Percentiles rank a stretch among this genome's conserved stretches.
phyloP scores from a whole-genome alignment of 2,888 invertebrate genomes.

The Athetis lepigone region DNA sequence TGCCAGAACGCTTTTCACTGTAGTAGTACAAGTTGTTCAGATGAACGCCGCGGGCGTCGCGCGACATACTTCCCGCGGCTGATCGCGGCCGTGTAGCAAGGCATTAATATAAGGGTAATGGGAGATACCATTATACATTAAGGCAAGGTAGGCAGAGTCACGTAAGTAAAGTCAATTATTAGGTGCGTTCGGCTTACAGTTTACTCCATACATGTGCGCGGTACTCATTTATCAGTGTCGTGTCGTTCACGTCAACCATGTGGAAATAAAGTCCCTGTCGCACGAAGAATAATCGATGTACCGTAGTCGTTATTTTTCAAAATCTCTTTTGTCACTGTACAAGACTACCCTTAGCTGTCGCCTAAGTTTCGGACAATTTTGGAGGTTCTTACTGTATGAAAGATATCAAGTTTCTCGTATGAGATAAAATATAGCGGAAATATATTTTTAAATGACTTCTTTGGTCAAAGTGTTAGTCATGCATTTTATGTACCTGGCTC shows the following conservation, averaged over 20 bases:
- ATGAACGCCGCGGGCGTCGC: slow-evolving; percentile 16
- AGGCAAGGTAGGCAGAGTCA: slow-evolving; percentile 41
- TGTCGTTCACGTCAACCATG: slow-evolving; percentile 51
- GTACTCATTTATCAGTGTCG: slow-evolving; percentile 65
- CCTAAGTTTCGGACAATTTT: not conserved
- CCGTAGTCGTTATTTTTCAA: slow-evolving; percentile 17
- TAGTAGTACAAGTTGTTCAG: slow-evolving; percentile 26
- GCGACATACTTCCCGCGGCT: slow-evolving; percentile 18
- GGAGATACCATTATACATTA: slow-evolving; percentile 14
- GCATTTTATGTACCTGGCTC: not conserved
- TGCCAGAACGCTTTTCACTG: slow-evolving; percentile 36
- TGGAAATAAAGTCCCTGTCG: slow-evolving; percentile 56
- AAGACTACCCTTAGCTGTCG: not conserved
- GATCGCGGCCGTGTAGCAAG: slow-evolving; percentile 26
- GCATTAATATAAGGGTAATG: slow-evolving; percentile 24
- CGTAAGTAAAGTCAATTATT: slow-evolving; percentile 66
- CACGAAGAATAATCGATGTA: slow-evolving; percentile 43
- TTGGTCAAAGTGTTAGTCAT: not conserved
- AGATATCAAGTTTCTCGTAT: not conserved
- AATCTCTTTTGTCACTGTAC: slow-evolving; percentile 15
- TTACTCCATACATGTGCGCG: slow-evolving; percentile 58
- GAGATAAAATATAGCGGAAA: not conserved
- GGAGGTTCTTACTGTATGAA: not conserved
- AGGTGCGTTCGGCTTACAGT: slow-evolving; percentile 59
- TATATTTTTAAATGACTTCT: not conserved